Evolutionary conservation across 2,888 invertebrate genomes (phyloP), one percentile per base, ranked within the genome.

Genomic region (Rhagium mordax): DNA sequence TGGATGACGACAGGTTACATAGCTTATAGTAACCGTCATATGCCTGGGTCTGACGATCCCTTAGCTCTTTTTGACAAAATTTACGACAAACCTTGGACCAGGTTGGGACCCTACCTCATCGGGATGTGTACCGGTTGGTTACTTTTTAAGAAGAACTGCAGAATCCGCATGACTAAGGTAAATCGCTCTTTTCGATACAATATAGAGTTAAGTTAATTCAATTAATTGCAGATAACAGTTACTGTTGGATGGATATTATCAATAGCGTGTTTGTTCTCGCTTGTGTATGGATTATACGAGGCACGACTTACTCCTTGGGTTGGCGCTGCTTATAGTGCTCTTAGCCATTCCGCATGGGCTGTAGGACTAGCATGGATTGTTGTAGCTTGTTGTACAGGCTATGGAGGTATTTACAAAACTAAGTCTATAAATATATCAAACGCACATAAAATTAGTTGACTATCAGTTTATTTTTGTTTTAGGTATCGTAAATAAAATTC

Each of bases 41-140:
- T 94, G 85, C 95, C 95, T 7, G 90, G 89, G 87, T 91, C 92
- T 15, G 95, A 95, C 82, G 96, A 96, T 85, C 95, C 95, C 0
- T 89, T 96, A 84, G 95, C 95, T 0, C 90, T 95, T 64, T 96
- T 96, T 86, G 96, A 96, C 87, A 95, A 95, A 89, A 94, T 96
- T 80, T 96, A 96, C 86, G 96, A 96, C 88, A 96, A 96, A 87
- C 96, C 96, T 0, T 96, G 96, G 95, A 96, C 96, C 0, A 88
- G 96, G 71, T 88, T 96, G 13, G 96, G 96, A 0, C 96, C 96
- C 0, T 96, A 96, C 86, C 89, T 96, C 1, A 93, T 96, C 66
- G 96, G 96, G 78, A 96, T 96, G 95, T 90, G 92, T 16, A 93
- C 93, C 0, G 96, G 96, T 0, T 96, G 95, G 93, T 91, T 94